These are phyloP conservation scores for Drepana falcataria DNA, from an alignment of 2,888 invertebrate species.

Conservation along the genomic window DNA sequence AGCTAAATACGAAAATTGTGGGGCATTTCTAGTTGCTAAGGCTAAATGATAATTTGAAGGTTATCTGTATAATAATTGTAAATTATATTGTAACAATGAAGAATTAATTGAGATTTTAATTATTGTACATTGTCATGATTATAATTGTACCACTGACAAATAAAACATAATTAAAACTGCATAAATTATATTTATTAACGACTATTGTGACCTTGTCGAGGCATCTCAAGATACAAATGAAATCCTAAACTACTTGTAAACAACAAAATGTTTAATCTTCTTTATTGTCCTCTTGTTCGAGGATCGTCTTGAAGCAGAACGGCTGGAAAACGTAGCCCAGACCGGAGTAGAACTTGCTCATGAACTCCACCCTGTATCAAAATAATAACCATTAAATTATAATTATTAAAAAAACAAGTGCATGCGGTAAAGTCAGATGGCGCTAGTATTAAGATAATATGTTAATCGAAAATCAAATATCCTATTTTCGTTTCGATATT, in stretches of 20 bases:
- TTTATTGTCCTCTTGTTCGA: conserved; percentile 75
- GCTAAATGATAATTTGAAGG: no score
- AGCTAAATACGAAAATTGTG: no score
- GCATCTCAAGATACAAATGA: conserved; percentile 26
- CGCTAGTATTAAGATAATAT: no score
- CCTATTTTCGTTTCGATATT: no score
- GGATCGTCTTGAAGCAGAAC: conserved; percentile 89
- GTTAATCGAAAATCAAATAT: no score
- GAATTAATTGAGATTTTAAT: no score
- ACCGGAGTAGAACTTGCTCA: conserved; percentile 95
- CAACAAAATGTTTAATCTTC: conserved; percentile 47
- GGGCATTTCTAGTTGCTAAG: no score
- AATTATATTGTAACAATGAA: no score
- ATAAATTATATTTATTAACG: conserved; percentile 54
- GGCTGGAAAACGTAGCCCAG: conserved; percentile 90
- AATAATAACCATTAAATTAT: neutral
- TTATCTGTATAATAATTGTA: no score
- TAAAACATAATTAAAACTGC: conserved; percentile 50
- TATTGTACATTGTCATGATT: no score
- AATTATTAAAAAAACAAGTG: no score
- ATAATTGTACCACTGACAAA: conserved; percentile 12
- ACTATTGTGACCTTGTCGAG: conserved; percentile 48
- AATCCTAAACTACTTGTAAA: conserved; percentile 48
- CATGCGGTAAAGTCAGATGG: no score
- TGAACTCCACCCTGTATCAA: conserved; percentile 92